Evolutionary conservation across 2,113 vertebrate genomes (phyloP), one percentile per base, ranked within the genome.

Genomic region (Lota lota): DNA sequence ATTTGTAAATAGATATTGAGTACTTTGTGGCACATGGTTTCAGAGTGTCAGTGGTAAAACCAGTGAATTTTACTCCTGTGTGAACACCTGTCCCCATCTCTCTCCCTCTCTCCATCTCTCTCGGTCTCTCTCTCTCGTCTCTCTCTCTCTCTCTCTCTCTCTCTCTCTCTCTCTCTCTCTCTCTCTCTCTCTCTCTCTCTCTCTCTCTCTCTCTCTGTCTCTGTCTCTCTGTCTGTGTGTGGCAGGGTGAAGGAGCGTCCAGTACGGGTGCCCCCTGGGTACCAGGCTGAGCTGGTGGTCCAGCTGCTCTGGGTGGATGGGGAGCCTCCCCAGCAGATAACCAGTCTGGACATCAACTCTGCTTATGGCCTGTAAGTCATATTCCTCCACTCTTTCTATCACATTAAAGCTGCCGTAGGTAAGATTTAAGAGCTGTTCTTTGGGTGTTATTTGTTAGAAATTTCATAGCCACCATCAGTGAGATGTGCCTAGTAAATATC

Each of bases 331-430:
- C 96, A 97, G 19, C 97, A 96, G 87, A 96, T 99, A 69, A 97
- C 96, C 78, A 96, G 96, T 77, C 90, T 98, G 83, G 93, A 95
- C 76, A 85, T 96, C 69, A 99, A 94, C 88, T 99, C 97, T 60
- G 96, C 97, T 18, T 99, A 98, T n/a, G 96, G 96, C 87, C 92
- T 99, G 97, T 99, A 92, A 96, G 97, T 96, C 63, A 56, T 6
- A 12, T 16, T 20, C 19, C 28, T 3, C 12, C 64, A 57, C 53
- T 63, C 50, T 28, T 5, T 58, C 1, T 28, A 1, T 28, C 47
- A 6, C 40, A 47, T 47, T 12, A 47, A 47, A 47, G 40, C 8
- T 47, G 40, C 40, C 10, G 40, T 47, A 11, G 7, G 40, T 47
- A 47, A 47, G 10, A 47, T 11, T 40, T 11, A 47, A 11, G 40